Conservation (phyloP, 30 jellyfish, hydroid and myxozoan genomes). For the Turritopsis rubra region DNA sequence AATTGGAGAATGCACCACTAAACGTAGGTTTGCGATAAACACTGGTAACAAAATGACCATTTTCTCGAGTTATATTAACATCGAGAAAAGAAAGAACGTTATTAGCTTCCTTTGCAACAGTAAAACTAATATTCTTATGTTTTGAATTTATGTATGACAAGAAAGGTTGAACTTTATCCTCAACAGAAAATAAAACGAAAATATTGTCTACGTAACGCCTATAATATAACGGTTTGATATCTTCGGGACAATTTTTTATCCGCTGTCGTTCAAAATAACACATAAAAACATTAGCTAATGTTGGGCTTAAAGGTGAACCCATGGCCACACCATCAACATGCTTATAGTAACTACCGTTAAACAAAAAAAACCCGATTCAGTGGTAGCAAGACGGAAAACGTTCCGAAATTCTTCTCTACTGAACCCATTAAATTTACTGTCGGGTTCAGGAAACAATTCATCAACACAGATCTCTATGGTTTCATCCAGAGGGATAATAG, state of each 20-base stretch:
- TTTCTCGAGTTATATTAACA: too few relatives aligned
- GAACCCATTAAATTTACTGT: not conserved
- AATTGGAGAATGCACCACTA: too few relatives aligned
- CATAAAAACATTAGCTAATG: not conserved
- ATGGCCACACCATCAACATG: not conserved
- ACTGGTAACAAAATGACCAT: too few relatives aligned
- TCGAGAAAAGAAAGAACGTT: too few relatives aligned
- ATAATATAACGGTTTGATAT: not conserved
- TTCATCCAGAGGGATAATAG: not conserved
- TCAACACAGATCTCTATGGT: not conserved
- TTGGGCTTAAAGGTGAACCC: not conserved
- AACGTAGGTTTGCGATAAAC: too few relatives aligned
- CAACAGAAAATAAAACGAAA: not conserved
- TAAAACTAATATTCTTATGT: not conserved
- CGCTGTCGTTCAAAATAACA: not conserved
- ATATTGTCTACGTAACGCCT: not conserved
- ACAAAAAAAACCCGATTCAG: not conserved
- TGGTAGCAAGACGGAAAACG: not conserved
- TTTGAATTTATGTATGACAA: not conserved
- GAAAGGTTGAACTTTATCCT: not conserved
- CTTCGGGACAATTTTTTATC: not conserved
- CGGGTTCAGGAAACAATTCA: not conserved
- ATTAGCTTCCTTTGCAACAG: too few relatives aligned
- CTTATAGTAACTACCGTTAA: not conserved
- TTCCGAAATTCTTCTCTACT: not conserved